Conservation (phyloP, 2,797 vertebrate species). For the Anguilla obscura region DNA sequence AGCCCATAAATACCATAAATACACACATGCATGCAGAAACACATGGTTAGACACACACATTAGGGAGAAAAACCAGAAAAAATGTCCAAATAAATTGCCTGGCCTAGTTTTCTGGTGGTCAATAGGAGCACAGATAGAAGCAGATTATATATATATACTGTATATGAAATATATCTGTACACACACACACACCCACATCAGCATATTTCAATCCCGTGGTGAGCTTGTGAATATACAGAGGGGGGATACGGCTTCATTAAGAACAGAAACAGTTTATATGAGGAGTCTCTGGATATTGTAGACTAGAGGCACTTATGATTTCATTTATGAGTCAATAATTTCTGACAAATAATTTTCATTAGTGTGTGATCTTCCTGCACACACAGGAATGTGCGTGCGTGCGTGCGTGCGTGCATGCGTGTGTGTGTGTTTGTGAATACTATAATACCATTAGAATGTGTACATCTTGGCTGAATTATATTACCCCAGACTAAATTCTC, state of each 20-base stretch:
- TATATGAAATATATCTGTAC: not conserved
- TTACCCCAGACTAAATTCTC: not conserved
- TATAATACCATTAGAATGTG: not conserved
- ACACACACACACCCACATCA: not conserved
- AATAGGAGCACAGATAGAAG: too few species aligned
- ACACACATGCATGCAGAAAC: not conserved
- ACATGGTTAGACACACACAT: not conserved
- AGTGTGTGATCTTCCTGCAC: not conserved
- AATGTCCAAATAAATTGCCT: too few species aligned
- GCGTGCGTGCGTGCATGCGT: not conserved
- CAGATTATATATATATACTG: too few species aligned
- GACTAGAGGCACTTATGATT: not conserved
- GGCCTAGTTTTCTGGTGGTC: too few species aligned
- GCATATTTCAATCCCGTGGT: not conserved
- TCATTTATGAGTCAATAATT: not conserved
- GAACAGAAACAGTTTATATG: not conserved
- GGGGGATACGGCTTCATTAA: not conserved
- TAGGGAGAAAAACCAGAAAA: too few species aligned
- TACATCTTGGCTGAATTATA: not conserved
- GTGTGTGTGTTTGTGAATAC: not conserved
- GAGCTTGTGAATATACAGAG: not conserved
- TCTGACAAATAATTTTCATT: not conserved
- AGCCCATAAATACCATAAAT: too few species aligned
- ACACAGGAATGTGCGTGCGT: not conserved
- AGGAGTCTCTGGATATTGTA: not conserved